Conservation (phyloP, 1,140 invertebrate genomes). For the Berghia stephanieae region DNA sequence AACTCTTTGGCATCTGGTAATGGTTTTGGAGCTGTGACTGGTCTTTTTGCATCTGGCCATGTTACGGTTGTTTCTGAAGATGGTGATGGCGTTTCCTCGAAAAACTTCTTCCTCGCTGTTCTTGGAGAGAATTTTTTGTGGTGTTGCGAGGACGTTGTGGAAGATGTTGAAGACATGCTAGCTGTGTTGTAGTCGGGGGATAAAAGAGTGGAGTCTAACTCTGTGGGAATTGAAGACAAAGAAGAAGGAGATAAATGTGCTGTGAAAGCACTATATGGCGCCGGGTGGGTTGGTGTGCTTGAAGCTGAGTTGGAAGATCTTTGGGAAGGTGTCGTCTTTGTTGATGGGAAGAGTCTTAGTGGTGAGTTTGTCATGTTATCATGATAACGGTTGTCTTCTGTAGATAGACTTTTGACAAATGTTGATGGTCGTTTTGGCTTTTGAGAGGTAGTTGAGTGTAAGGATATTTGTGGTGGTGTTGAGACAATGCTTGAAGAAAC, state of each 20-base stretch:
- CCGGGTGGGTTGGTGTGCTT: constrained; percentile 33
- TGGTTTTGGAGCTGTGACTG: neutral
- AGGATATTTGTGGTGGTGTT: too few species aligned
- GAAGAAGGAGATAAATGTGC: too few species aligned
- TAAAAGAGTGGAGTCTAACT: neutral
- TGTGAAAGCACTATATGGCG: too few species aligned
- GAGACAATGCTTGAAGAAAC: constrained; percentile 19
- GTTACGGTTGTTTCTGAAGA: too few species aligned
- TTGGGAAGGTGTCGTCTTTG: neutral
- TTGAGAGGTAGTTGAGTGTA: constrained; percentile 21
- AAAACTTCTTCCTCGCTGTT: constrained; percentile 47
- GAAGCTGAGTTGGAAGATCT: constrained; percentile 13
- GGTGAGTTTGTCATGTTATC: too few species aligned
- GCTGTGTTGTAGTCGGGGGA: neutral
- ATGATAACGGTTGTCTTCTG: too few species aligned
- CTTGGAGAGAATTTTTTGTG: constrained; percentile 43
- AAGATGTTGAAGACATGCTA: neutral
- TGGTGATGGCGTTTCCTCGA: constrained; percentile 36
- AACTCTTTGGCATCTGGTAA: constrained; percentile 32
- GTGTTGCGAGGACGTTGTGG: constrained; percentile 15
- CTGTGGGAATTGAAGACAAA: too few species aligned
- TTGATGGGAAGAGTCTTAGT: neutral
- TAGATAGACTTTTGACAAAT: constrained; percentile 41
- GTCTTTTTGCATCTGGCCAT: too few species aligned
- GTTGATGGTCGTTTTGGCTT: constrained; percentile 28